Base-by-base conservation (phyloP, 2,888 invertebrate species). In the Cheilosia pagana region DNA sequence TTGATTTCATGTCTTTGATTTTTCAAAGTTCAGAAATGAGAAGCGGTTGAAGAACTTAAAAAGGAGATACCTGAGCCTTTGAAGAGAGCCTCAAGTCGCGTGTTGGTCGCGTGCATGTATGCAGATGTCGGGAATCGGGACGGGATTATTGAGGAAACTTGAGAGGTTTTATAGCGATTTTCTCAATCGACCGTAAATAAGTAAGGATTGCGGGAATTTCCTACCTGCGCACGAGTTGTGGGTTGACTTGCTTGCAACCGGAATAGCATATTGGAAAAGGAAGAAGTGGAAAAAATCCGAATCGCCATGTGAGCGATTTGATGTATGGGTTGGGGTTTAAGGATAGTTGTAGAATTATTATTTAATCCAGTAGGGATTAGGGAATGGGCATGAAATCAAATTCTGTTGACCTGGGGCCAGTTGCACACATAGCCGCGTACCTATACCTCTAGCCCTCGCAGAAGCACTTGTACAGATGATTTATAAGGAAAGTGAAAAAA, bases 51-150 rank as follows among this genome's bases (percentile, higher is more conserved):
- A 1, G 12, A 23, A 39, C 50, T 39, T 12, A 60, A 52, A 59
- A n/a, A 41, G 25, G 45, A 53, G 12, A 72, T 28, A 72, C 52
- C 45, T 81, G 65, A 71, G 39, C 3, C 43, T 25, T 43, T 57
- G 7, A 16, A 7, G 50, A 53, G 57, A 10, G 75, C 19, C 65
- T 35, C 67, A 72, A 55, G 72, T 72, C 82, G 82, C 72, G 78
- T 83, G 82, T 68, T 57, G 45, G 82, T 78, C 78, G 78, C 82
- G 78, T 83, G 78, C 50, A 41, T n/a, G 19, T 55, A 62, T 68
- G 55, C 75, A 75, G 68, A 75, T 75, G 75, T 19, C 39, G 25
- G 41, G 57, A 31, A 45, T 57, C n/a, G n/a, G n/a, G n/a, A 55
- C 35, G 43, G 43, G 45, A 45, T 3, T 52, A 1, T 14, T 57